Evolutionary conservation across 2,888 invertebrate genomes (phyloP), one percentile per base, ranked within the genome.

Genomic region (Artemia sinica): DNA sequence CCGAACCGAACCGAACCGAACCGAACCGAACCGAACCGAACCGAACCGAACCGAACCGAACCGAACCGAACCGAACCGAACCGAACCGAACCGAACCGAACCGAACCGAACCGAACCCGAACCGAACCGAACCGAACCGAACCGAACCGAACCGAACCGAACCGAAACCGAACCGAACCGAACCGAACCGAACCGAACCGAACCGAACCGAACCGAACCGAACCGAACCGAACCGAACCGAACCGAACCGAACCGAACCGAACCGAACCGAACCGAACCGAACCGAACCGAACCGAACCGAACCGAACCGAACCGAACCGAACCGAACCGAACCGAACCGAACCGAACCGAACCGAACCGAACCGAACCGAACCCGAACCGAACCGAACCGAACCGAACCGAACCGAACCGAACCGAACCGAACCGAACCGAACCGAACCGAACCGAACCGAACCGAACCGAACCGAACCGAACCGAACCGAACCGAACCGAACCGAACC

Each of bases 361-460:
- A n/a, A n/a, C n/a, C n/a, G n/a, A 52, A 52, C 52, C 52, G 52
- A n/a, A n/a, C n/a, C n/a, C n/a, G n/a, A n/a, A n/a, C n/a, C n/a
- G n/a, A n/a, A n/a, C n/a, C n/a, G n/a, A 52, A 70, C 69, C 70
- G n/a, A 70, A 66, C 70, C 70, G 58, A 69, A 70, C 70, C 69
- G 58, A 69, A 69, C 70, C 69, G 58, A 69, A 52, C 70, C 13
- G 52, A 69, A 65, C 70, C 41, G 69, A n/a, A 70, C 66, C 69
- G 58, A 69, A 63, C 70, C 69, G 28, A 70, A 67, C 70, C 70
- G 66, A 70, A 49, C 70, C 70, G 66, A 70, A 69, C 70, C 70
- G 66, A 50, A 66, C 70, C 69, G 66, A 66, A 66, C 66, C 13
- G 14, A 67, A 52, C 2, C 1, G 41, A 50, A 70, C 66, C 66